Percentiles rank a stretch among this genome's conserved stretches.
Evolutionary conservation across 2,113 vertebrate genomes (phyloP).

Genomic region (Sylvia atricapilla): DNA sequence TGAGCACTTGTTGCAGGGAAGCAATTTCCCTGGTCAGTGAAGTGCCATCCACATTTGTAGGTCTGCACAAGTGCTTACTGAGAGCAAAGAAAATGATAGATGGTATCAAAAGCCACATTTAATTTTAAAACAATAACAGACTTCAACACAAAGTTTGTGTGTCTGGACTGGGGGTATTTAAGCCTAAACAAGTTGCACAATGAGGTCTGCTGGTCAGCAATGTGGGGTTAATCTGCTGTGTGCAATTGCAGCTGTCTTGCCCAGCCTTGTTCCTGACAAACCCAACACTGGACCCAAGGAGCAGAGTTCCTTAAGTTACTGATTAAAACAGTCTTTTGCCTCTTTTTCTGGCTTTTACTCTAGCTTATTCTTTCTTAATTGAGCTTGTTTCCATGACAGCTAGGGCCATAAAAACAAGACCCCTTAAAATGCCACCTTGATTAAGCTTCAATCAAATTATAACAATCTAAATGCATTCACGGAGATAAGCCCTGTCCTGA

Average conservation of each 20-base stretch:
- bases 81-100: background rate
- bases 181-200: background rate
- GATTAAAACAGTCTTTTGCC: background rate
- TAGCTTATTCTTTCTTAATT: background rate
- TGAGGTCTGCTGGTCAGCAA: background rate
- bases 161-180: rapidly evolving
- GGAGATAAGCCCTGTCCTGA: background rate
- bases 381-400: background rate
- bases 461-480: background rate
- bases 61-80: background rate
- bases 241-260: background rate
- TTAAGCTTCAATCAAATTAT: background rate
- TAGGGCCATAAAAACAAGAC: background rate
- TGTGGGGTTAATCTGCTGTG: background rate
- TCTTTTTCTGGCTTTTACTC: background rate
- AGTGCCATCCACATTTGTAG: background rate
- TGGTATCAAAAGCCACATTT: background rate
- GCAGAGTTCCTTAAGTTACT: background rate
- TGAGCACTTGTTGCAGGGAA: background rate
- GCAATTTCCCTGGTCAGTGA: background rate
- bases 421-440: background rate
- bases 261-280: background rate
- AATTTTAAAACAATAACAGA: background rate
- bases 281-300: background rate
- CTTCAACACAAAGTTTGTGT: background rate